Evolutionary conservation across 2,113 vertebrate genomes (phyloP).

Genomic region (Hemiscyllium ocellatum): DNA sequence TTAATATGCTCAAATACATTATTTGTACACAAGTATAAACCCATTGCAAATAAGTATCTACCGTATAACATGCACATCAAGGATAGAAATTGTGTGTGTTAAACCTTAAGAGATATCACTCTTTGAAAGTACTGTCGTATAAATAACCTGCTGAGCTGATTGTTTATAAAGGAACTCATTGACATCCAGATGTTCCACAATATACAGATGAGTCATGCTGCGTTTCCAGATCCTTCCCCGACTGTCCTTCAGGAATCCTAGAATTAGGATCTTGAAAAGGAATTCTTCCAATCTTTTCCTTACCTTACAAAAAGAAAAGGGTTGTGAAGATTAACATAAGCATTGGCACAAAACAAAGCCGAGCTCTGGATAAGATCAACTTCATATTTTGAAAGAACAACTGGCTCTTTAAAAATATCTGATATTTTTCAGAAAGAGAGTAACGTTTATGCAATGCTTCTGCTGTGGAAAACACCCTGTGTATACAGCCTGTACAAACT

Average conservation of each 20-base stretch:
- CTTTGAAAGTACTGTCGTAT: background rate
- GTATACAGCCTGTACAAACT: background rate
- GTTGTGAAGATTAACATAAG: background rate
- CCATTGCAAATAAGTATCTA: background rate
- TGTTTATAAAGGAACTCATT: slow-evolving; percentile 38
- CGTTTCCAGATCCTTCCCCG: slow-evolving; percentile 61
- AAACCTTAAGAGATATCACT: background rate
- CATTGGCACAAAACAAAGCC: background rate
- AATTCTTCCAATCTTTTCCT: slow-evolving; percentile 56
- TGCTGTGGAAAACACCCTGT: background rate
- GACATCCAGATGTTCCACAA: slow-evolving; percentile 55
- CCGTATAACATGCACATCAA: background rate
- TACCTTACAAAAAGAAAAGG: slow-evolving; percentile 43
- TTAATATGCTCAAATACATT: background rate
- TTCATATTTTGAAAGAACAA: background rate
- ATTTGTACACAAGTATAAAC: background rate
- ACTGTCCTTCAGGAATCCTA: slow-evolving; percentile 57
- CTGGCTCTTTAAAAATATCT: background rate
- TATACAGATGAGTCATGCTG: slow-evolving; percentile 53
- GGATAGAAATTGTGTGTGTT: background rate
- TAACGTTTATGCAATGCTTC: background rate
- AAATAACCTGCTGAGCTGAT: slow-evolving; percentile 46
- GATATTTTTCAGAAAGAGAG: background rate
- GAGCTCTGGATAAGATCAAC: background rate
- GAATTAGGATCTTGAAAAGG: slow-evolving; percentile 52